Evolutionary conservation across 2,797 vertebrate genomes (phyloP).

Genomic region (Danionella dracula): DNA sequence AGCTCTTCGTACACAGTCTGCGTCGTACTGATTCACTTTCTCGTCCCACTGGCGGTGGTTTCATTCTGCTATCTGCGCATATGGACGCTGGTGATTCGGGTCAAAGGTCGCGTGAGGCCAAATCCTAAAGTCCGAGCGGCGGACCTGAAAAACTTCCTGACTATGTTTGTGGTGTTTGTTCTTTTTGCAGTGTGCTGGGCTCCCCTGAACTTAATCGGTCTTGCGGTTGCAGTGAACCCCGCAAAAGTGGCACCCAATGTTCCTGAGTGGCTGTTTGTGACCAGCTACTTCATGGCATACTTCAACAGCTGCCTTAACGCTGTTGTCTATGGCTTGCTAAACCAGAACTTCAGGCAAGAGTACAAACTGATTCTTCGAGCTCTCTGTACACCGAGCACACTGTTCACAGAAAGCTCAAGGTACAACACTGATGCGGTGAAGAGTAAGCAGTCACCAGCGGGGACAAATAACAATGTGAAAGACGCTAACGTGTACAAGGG

Average conservation of each 20-base stretch:
- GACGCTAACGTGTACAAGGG: slow-evolving; percentile 24
- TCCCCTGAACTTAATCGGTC: slow-evolving; percentile 40
- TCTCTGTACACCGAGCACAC: slow-evolving; percentile 23
- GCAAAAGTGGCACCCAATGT: slow-evolving; percentile 25
- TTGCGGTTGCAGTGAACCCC: slow-evolving; percentile 38
- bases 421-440: slow-evolving; percentile 32
- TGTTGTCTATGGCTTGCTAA: slow-evolving; percentile 38
- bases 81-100: slow-evolving; percentile 73
- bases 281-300: slow-evolving; percentile 45
- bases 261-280: slow-evolving; percentile 41
- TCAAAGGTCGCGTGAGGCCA: slow-evolving; percentile 45
- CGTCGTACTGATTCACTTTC: slow-evolving; percentile 71
- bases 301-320: slow-evolving; percentile 49
- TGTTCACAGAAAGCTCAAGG: slow-evolving; percentile 26
- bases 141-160: slow-evolving; percentile 40
- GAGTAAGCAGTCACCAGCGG: slow-evolving; percentile 32
- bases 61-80: slow-evolving; percentile 76
- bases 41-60: slow-evolving; percentile 68
- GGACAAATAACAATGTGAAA: slow-evolving; percentile 40
- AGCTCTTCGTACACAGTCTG: slow-evolving; percentile 40
- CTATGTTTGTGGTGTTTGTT: slow-evolving; percentile 48
- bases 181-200: slow-evolving; percentile 47
- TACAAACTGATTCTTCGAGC: slow-evolving; percentile 39
- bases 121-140: slow-evolving; percentile 11
- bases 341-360: slow-evolving; percentile 44